Conservation (phyloP, 1,140 invertebrate species). For the Bombus waltoni region DNA sequence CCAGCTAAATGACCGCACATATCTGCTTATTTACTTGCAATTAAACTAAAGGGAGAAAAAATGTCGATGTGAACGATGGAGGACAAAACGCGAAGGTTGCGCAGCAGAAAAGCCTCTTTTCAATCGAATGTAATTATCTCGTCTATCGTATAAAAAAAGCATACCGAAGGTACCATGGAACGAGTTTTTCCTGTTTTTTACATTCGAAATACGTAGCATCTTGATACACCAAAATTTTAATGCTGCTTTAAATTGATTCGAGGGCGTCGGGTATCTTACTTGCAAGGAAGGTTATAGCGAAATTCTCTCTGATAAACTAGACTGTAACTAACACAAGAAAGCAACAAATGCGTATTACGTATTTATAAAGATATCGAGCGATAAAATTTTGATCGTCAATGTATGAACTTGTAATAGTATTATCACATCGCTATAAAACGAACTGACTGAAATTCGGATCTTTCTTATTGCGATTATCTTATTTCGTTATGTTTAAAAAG, state of each 20-base stretch:
- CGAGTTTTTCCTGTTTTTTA: constrained; percentile 9
- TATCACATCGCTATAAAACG: no score
- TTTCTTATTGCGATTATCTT: not conserved
- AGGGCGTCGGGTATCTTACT: not conserved
- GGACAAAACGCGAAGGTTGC: not conserved
- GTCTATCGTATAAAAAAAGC: not conserved
- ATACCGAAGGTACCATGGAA: not conserved
- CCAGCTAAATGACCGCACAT: not conserved
- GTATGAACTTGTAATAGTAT: not conserved
- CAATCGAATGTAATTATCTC: constrained; percentile 1
- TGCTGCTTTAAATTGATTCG: not conserved
- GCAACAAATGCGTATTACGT: not conserved
- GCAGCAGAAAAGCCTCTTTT: constrained; percentile 20
- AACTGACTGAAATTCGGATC: not conserved
- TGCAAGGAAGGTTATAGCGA: not conserved
- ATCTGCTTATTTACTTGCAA: constrained; percentile 1
- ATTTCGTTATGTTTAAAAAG: not conserved
- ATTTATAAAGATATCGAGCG: not conserved
- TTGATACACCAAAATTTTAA: not conserved
- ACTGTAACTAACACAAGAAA: not conserved
- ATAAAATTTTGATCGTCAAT: no score
- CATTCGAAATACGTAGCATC: not conserved
- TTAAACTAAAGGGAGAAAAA: not conserved
- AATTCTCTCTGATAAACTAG: not conserved
- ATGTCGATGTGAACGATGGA: not conserved